phyloP scores from a whole-genome alignment of 2,797 vertebrate genomes.

The Potorous gilbertii region DNA sequence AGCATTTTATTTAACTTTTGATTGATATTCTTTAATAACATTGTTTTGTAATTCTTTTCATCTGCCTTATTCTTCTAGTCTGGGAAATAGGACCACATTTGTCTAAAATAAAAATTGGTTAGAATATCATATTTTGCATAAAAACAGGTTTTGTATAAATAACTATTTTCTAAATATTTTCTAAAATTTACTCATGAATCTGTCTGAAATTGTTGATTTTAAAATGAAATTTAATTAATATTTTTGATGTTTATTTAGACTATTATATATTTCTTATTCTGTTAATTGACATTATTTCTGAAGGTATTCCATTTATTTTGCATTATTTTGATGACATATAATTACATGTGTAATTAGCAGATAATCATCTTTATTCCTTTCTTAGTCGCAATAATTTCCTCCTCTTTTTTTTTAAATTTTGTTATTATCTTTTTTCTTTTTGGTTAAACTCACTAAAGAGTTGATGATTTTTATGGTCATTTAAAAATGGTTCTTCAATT shows the following conservation, averaged over 20 bases:
- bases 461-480: neutral
- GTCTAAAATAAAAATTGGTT: neutral
- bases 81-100: neutral
- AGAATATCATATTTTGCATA: too few species aligned
- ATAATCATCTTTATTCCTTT: neutral
- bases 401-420: neutral
- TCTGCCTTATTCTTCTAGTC: neutral
- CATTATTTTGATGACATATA: neutral
- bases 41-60: neutral
- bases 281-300: neutral
- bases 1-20: neutral
- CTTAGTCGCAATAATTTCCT: neutral
- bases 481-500: neutral
- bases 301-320: neutral
- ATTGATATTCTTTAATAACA: neutral
- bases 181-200: neutral
- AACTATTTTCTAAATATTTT: neutral
- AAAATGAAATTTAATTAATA: neutral
- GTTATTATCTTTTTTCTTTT: neutral
- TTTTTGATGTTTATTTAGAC: neutral
- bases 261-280: neutral
- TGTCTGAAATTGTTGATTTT: neutral
- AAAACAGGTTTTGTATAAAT: too few species aligned
- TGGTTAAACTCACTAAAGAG: neutral
- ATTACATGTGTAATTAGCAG: neutral